Conservation (phyloP, 2,113 vertebrate species). For the Salminus brasiliensis region DNA sequence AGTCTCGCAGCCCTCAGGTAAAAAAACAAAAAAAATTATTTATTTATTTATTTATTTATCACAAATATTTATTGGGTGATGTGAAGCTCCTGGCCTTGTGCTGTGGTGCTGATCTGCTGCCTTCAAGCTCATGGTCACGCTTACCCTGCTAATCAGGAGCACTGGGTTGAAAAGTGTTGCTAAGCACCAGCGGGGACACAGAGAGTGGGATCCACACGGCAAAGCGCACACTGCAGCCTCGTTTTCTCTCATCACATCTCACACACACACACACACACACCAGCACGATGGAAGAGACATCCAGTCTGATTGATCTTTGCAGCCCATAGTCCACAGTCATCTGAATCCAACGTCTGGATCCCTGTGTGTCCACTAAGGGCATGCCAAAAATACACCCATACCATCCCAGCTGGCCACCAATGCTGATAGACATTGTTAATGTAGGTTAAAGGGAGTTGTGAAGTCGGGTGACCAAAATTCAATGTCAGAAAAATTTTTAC, state of each 20-base stretch:
- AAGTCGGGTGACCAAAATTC: no score
- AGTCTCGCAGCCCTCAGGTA: background rate
- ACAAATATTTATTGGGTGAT: constrained; percentile 22
- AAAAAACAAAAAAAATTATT: no score
- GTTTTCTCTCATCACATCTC: constrained; percentile 8
- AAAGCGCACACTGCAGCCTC: constrained; percentile 39
- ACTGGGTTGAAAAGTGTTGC: constrained; percentile 77
- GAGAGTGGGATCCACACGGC: constrained; percentile 73
- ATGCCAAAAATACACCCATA: constrained; percentile 42
- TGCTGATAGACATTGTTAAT: no score
- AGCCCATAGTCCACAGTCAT: background rate
- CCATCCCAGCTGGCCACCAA: no score
- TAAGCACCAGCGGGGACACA: constrained; percentile 73
- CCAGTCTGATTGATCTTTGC: constrained; percentile 39
- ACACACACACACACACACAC: background rate
- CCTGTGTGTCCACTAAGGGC: background rate
- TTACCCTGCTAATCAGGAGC: constrained; percentile 72
- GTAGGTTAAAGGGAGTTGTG: no score
- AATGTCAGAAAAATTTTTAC: no score
- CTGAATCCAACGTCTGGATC: constrained; percentile 2
- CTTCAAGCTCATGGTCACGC: constrained; percentile 72
- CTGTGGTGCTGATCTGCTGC: constrained; percentile 41
- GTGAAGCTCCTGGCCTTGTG: background rate
- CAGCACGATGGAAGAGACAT: background rate
- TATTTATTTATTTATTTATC: no score